A percentile compares a stretch with the other conserved stretches of the same genome.
These are phyloP conservation scores for Argopecten irradians DNA, from an alignment of 1,140 invertebrate genomes.

Conservation along the genomic window DNA sequence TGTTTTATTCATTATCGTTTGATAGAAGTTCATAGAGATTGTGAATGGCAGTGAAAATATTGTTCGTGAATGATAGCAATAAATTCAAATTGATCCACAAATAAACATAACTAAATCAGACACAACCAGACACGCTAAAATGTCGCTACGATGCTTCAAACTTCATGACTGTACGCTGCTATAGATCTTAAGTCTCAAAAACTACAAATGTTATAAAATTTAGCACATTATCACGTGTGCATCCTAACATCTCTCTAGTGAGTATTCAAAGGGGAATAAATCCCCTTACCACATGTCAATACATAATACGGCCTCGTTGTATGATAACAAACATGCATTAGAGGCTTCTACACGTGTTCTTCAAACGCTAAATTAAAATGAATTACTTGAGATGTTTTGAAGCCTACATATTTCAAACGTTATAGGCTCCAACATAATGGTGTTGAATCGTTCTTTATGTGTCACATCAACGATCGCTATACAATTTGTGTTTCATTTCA, in stretches of 20 bases:
- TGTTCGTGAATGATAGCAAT: too few species aligned
- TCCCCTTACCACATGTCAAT: not conserved
- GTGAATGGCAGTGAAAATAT: too few species aligned
- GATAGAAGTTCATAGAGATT: too few species aligned
- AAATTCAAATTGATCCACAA: too few species aligned
- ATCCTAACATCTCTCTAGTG: not conserved
- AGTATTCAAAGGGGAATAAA: not conserved
- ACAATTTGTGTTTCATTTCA: not conserved
- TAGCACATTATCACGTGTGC: not conserved
- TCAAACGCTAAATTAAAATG: not conserved
- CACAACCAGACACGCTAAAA: too few species aligned
- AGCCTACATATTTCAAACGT: not conserved
- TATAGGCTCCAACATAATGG: not conserved
- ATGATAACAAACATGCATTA: not conserved
- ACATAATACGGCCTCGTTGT: not conserved
- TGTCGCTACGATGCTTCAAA: too few species aligned
- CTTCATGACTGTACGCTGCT: too few species aligned
- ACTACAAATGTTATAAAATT: too few species aligned
- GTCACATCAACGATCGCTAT: not conserved
- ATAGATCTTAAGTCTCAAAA: too few species aligned
- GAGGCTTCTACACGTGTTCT: not conserved
- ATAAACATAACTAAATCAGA: too few species aligned
- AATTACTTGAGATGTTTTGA: not conserved
- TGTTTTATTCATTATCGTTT: too few species aligned
- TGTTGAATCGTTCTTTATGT: not conserved